These are phyloP conservation scores for Camelus dromedarius DNA, from an alignment of 2,113 vertebrate genomes.

Conservation along the genomic window DNA sequence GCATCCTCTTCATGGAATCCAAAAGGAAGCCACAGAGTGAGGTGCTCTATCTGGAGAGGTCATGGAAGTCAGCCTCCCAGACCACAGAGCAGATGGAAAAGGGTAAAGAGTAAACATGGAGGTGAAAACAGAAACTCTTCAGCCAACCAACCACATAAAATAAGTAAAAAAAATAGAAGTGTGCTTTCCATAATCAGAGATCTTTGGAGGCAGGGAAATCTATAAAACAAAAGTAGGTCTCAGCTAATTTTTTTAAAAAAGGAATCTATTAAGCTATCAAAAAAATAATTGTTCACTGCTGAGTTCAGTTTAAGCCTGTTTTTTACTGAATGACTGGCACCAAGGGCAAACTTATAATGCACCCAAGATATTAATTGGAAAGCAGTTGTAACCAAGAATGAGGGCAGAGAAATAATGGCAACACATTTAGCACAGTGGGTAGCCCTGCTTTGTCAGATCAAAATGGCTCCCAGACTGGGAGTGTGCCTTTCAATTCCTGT, in stretches of 20 bases:
- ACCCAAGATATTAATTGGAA: constrained; percentile 74
- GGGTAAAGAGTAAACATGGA: background rate
- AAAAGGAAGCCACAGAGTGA: background rate
- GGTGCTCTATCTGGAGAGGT: background rate
- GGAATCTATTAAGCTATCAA: constrained; percentile 38
- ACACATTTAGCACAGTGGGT: constrained; percentile 66
- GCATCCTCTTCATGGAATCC: background rate
- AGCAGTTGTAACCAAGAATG: constrained; percentile 62
- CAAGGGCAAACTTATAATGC: constrained; percentile 50
- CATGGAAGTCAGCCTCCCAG: background rate
- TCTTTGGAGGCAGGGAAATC: background rate
- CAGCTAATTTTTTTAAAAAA: background rate
- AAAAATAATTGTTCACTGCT: constrained; percentile 41
- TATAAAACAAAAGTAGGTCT: constrained; percentile 22
- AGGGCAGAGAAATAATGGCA: constrained; percentile 64
- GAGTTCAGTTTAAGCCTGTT: constrained; percentile 52
- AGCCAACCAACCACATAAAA: background rate
- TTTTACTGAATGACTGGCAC: background rate
- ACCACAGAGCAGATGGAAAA: background rate
- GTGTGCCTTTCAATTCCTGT: constrained; percentile 62
- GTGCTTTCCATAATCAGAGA: background rate
- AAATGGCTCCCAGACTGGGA: constrained; percentile 61
- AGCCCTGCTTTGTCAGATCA: constrained; percentile 62
- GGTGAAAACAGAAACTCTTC: background rate
- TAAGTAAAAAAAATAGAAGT: constrained; percentile 36